Percentiles rank a stretch among this genome's conserved stretches.
These are phyloP conservation scores for Neogale vison DNA, from an alignment of 2,113 vertebrate genomes.

Conservation along the genomic window DNA sequence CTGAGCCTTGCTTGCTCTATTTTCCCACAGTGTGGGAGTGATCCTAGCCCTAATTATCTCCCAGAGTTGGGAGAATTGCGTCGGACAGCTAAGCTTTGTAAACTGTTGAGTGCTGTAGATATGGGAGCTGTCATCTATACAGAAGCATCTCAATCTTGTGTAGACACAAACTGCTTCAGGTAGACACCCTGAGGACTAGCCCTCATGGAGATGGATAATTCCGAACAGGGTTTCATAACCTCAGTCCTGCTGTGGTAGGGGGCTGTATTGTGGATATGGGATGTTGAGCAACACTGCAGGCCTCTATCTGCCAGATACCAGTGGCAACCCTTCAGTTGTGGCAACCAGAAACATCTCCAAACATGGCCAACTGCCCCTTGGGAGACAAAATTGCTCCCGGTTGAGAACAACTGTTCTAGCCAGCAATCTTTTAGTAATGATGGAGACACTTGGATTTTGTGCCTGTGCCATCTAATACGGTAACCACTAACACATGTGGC, in stretches of 20 bases:
- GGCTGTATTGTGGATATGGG: neutral
- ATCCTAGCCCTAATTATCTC: neutral
- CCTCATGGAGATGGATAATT: neutral
- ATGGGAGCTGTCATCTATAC: neutral
- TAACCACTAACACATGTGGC: neutral
- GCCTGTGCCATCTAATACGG: neutral
- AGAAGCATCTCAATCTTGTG: neutral
- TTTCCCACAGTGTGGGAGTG: neutral
- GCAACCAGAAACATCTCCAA: neutral
- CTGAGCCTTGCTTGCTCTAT: neutral
- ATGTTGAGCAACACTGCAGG: neutral
- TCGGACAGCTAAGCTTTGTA: neutral
- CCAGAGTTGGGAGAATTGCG: neutral
- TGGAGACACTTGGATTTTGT: accelerated
- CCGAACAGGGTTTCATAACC: neutral
- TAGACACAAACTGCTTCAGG: neutral
- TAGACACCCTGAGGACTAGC: too few relatives aligned
- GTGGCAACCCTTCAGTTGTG: neutral
- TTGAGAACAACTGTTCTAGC: neutral
- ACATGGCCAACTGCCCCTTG: neutral
- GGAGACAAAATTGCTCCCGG: neutral
- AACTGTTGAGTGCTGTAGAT: neutral
- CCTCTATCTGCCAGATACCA: neutral
- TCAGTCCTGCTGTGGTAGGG: accelerated
- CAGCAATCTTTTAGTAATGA: neutral